phyloP scores from a whole-genome alignment of 2,888 invertebrate genomes.

The Drosophila meridiana region DNA sequence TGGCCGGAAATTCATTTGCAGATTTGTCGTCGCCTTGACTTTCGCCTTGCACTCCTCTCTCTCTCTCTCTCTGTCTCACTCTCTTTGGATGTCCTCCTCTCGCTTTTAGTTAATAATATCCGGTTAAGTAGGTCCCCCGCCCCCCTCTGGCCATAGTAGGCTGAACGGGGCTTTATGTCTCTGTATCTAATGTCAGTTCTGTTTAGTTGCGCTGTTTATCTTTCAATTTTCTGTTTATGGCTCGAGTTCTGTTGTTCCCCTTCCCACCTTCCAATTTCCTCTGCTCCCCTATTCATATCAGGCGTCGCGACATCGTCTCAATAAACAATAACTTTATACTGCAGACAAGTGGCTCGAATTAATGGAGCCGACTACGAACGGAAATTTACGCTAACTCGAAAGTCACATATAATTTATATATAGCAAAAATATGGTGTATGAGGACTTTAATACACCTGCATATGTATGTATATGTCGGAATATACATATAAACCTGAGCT shows the following conservation, averaged over 20 bases:
- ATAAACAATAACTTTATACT: slow-evolving; percentile 32
- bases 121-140: slow-evolving; percentile 29
- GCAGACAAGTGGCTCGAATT: slow-evolving; percentile 39
- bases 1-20: slow-evolving; percentile 62
- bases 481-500: neutral
- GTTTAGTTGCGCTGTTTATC: slow-evolving; percentile 27
- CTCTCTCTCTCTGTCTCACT: neutral
- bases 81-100: neutral
- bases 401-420: neutral
- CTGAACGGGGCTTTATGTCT: neutral
- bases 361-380: slow-evolving; percentile 33
- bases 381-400: slow-evolving; percentile 29
- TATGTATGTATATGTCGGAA: neutral
- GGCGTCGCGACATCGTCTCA: slow-evolving; percentile 26
- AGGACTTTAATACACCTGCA: neutral
- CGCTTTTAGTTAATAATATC: slow-evolving; percentile 42
- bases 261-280: neutral
- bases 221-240: slow-evolving; percentile 36
- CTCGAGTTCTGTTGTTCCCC: slow-evolving; percentile 5
- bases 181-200: neutral
- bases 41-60: neutral
- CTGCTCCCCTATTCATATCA: neutral
- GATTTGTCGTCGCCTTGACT: slow-evolving; percentile 30
- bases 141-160: neutral
- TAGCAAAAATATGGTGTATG: neutral